Evolutionary conservation across 2,113 vertebrate species (phyloP).

Genomic region (Camelus bactrianus): DNA sequence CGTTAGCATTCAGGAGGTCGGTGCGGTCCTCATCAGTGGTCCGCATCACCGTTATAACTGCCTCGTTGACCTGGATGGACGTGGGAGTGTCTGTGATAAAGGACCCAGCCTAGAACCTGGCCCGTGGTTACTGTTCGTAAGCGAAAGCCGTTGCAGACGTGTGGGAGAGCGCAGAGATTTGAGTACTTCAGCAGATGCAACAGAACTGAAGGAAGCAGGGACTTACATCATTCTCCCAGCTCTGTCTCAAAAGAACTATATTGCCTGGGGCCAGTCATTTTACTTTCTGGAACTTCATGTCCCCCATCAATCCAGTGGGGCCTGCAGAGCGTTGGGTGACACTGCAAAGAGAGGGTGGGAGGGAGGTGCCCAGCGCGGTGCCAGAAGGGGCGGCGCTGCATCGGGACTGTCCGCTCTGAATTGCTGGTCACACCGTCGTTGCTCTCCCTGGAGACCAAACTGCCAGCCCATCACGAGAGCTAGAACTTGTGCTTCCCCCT

Average conservation of each 20-base stretch:
- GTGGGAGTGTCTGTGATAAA: fast-evolving
- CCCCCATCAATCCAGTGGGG: not conserved
- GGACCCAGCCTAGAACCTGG: not conserved
- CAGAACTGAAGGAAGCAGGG: not conserved
- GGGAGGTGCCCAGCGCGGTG: fast-evolving
- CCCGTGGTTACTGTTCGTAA: not conserved
- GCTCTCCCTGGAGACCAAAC: not conserved
- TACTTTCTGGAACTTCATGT: not conserved
- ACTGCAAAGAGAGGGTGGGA: fast-evolving
- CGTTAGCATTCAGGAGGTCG: fast-evolving
- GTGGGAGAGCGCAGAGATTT: not conserved
- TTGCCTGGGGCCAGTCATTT: not conserved
- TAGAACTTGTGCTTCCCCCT: not conserved
- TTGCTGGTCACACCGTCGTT: fast-evolving
- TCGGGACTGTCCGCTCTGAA: not conserved
- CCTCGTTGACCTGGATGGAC: not conserved
- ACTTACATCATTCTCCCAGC: not conserved
- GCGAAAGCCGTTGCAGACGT: fast-evolving
- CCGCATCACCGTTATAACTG: fast-evolving
- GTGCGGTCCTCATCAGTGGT: fast-evolving
- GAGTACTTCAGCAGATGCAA: not conserved
- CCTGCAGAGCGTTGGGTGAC: fast-evolving
- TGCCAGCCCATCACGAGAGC: not conserved
- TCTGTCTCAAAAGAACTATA: not conserved
- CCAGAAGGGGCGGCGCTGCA: fast-evolving